These are phyloP conservation scores for Allobates femoralis DNA, from an alignment of 2,797 vertebrate genomes.

Conservation along the genomic window DNA sequence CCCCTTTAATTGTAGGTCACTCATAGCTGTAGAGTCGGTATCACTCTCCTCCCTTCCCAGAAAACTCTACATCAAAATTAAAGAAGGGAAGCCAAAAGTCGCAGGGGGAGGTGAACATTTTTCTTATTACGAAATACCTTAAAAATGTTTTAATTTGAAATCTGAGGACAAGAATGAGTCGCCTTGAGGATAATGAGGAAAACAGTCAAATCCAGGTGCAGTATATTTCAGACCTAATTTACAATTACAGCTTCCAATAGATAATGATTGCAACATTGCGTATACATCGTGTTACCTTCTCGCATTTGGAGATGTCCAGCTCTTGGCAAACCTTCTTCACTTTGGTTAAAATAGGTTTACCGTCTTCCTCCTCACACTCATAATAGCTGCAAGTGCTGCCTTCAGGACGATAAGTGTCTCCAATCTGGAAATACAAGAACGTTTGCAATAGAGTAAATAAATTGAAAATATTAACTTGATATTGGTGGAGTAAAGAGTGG, in stretches of 20 bases:
- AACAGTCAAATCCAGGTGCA: neutral
- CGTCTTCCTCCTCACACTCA: slow-evolving; percentile 55
- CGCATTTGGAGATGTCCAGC: slow-evolving; percentile 52
- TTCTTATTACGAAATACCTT: neutral
- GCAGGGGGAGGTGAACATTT: neutral
- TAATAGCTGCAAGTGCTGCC: slow-evolving; percentile 43
- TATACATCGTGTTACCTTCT: slow-evolving; percentile 24
- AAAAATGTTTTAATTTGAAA: neutral
- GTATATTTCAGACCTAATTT: neutral
- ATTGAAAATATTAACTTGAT: too few relatives aligned
- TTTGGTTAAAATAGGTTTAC: slow-evolving; percentile 46
- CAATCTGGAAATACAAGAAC: slow-evolving; percentile 36
- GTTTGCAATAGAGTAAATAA: neutral
- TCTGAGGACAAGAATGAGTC: neutral
- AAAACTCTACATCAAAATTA: neutral
- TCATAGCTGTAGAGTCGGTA: neutral
- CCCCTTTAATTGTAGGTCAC: too few relatives aligned
- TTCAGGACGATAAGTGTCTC: slow-evolving; percentile 41
- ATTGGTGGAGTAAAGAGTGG: too few relatives aligned
- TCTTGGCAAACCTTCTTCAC: slow-evolving; percentile 56
- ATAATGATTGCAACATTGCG: neutral
- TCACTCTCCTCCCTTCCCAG: neutral
- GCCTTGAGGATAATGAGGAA: neutral
- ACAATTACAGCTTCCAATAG: neutral
- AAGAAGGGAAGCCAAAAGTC: neutral